Evolutionary conservation across 2,113 vertebrate species (phyloP), one percentile per base, ranked within the genome.

Genomic region (Zosterops japonicus): DNA sequence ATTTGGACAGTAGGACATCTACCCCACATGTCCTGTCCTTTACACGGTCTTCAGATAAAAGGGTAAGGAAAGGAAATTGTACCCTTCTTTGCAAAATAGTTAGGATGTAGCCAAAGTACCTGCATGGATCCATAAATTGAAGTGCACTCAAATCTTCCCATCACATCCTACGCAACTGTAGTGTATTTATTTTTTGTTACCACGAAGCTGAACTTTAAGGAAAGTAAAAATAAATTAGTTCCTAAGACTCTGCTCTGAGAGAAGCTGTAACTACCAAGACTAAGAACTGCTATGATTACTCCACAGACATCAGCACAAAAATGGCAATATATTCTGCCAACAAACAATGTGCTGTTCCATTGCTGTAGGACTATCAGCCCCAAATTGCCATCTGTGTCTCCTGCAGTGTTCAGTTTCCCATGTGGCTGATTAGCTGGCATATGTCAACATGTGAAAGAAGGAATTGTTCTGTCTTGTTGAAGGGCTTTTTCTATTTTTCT

Each of bases 331-430:
- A 95, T 82, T 94, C 95, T 95, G 93, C 91, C 95, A 96, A 72
- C 65, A 96, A 93, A 83, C 42, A 93, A 31, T 65, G 87, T 77
- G 50, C 63, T 65, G 61, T 76, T 95, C 87, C 70, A 87, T 47
- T 85, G 89, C 74, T 82, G 78, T 76, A 93, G 87, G 63, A 93
- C 94, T 92, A 44, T 47, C 83, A 89, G 68, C 60, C 86, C 91
- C 89, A 80, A 93, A 90, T 46, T 88, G 82, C 96, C 94, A 96
- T 97, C 94, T 97, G 93, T 76, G 87, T 83, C 78, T 95, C 89
- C 81, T 85, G 75, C 82, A 93, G 84, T 69, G 87, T 95, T 93
- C 89, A 42, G 50, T 91, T 78, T 95, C 93, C 57, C 84, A 91
- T 88, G 84, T 85, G 87, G 82, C 79, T 91, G 88, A 95, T 95